These are phyloP conservation scores for Plagodis dolabraria DNA, from an alignment of 2,888 invertebrate genomes.

Conservation along the genomic window DNA sequence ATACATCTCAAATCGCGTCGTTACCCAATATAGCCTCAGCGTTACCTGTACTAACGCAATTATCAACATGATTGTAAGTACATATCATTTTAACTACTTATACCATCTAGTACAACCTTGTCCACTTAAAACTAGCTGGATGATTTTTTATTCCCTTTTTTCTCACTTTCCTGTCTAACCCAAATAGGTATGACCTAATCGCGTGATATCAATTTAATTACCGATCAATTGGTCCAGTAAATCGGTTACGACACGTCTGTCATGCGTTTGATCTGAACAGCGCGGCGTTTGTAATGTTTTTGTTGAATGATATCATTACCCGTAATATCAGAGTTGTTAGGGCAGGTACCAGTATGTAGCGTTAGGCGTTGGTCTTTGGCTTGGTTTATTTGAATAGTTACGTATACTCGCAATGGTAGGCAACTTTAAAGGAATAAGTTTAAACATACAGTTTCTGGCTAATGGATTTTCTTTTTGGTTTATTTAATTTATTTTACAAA, in stretches of 20 bases:
- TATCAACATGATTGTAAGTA: too few species aligned
- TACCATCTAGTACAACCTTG: too few species aligned
- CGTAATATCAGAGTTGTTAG: constrained; percentile 45
- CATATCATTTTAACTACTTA: too few species aligned
- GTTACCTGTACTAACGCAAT: too few species aligned
- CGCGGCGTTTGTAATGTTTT: constrained; percentile 49
- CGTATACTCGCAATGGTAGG: too few species aligned
- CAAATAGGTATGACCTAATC: constrained; percentile 40
- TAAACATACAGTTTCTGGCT: too few species aligned
- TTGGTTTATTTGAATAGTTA: neutral
- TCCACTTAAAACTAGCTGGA: neutral
- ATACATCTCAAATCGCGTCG: too few species aligned
- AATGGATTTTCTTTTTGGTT: too few species aligned
- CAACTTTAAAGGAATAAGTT: too few species aligned
- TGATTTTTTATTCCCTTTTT: constrained; percentile 24
- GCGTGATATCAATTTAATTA: constrained; percentile 37
- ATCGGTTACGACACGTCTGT: constrained; percentile 50
- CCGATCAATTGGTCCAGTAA: constrained; percentile 48
- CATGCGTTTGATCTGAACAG: constrained; percentile 37
- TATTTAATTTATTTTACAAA: too few species aligned
- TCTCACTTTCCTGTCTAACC: constrained; percentile 19
- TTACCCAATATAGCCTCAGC: too few species aligned
- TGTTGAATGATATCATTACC: constrained; percentile 67
- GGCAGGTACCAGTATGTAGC: constrained; percentile 16
- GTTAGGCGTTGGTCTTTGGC: constrained; percentile 1